Evolutionary conservation across 2,888 invertebrate genomes (phyloP).

Genomic region (Cryptophagus acutangulus): DNA sequence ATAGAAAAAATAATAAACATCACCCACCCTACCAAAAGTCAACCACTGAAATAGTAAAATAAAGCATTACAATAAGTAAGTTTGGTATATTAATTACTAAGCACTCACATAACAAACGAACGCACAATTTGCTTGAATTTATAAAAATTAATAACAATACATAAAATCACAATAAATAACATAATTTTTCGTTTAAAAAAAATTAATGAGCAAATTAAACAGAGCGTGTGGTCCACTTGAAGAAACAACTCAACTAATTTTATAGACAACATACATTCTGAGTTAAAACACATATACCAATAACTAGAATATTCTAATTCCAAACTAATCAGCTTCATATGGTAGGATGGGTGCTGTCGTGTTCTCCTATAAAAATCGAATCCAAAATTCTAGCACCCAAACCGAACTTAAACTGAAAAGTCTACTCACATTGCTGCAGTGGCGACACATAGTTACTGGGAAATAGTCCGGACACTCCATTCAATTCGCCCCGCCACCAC

Average conservation of each 20-base stretch:
- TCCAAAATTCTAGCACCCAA: slow-evolving; percentile 1
- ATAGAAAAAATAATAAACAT: slow-evolving; percentile 22
- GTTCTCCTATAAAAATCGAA: slow-evolving; percentile 38
- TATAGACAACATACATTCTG: slow-evolving; percentile 32
- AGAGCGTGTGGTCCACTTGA: no score
- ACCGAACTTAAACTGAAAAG: background rate
- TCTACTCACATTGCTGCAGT: slow-evolving; percentile 58
- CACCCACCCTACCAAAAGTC: slow-evolving; percentile 48
- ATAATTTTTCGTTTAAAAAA: no score
- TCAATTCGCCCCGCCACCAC: slow-evolving; percentile 96
- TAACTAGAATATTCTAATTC: slow-evolving; percentile 29
- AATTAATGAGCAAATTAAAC: no score
- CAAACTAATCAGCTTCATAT: slow-evolving; percentile 42
- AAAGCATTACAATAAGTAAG: background rate
- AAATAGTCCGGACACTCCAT: slow-evolving; percentile 85
- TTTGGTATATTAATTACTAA: slow-evolving; percentile 1
- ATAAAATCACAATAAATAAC: no score
- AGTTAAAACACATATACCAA: slow-evolving; percentile 22
- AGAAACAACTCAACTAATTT: no score
- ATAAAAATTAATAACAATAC: background rate
- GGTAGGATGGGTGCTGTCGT: slow-evolving; percentile 48
- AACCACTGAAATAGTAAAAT: slow-evolving; percentile 33
- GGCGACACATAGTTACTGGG: slow-evolving; percentile 93
- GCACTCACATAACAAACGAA: background rate
- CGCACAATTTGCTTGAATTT: slow-evolving; percentile 3